Evolutionary conservation across 1,140 invertebrate genomes (phyloP).

Genomic region (Trichonephila clavata): DNA sequence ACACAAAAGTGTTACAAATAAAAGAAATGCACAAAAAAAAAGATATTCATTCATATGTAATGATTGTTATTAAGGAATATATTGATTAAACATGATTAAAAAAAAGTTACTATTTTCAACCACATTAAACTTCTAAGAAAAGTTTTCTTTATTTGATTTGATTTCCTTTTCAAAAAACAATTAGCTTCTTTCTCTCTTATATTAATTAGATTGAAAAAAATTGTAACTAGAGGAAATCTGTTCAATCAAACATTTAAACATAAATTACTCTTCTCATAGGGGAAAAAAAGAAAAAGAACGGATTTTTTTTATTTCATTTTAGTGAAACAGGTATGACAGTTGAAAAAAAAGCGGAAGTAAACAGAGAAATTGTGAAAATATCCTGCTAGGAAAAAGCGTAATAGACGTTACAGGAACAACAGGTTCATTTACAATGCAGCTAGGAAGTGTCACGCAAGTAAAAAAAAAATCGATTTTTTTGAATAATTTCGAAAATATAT

Average conservation of each 20-base stretch:
- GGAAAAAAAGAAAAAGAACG: not conserved
- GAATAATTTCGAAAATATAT: not conserved
- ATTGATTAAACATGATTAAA: no score
- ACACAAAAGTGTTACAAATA: no score
- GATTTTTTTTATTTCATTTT: not conserved
- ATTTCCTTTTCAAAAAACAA: not conserved
- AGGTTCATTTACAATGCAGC: constrained; percentile 1
- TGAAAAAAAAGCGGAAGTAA: not conserved
- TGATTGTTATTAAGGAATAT: no score
- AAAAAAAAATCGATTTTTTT: not conserved
- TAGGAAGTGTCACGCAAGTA: not conserved
- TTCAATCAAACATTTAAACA: not conserved
- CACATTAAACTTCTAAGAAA: no score
- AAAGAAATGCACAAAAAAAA: no score
- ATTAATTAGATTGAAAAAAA: not conserved
- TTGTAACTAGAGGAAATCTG: not conserved
- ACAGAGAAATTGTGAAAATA: not conserved
- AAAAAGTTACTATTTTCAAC: no score
- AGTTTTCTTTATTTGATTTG: not conserved
- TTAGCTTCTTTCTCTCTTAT: not conserved
- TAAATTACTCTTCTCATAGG: not conserved
- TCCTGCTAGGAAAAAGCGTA: not conserved
- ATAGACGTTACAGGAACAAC: not conserved
- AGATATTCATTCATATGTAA: no score
- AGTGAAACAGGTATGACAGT: not conserved